Conservation (phyloP, 2,113 vertebrate genomes). For the Syrrhaptes paradoxus region DNA sequence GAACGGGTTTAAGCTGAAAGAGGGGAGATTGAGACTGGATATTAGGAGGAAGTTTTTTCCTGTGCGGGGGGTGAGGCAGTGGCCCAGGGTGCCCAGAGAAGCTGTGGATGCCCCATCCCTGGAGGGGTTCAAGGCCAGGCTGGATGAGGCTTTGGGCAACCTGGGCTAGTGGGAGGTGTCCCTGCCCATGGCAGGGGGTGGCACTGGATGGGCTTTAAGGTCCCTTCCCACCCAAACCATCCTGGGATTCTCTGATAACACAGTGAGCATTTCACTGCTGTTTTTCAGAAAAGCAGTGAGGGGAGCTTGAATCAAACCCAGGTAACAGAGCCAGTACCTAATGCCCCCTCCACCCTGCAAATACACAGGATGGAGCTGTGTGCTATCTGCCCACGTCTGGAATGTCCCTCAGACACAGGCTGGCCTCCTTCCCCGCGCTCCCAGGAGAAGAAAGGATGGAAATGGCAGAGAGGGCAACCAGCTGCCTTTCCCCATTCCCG, state of each 20-base stretch:
- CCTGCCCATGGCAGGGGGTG: no score
- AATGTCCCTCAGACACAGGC: neutral
- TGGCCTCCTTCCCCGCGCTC: neutral
- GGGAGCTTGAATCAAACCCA: neutral
- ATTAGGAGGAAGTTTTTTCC: no score
- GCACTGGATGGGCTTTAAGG: no score
- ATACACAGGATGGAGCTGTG: neutral
- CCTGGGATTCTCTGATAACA: neutral
- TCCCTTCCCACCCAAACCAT: no score
- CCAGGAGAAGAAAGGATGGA: neutral
- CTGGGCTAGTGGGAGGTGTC: no score
- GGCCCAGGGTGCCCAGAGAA: no score
- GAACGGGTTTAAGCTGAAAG: no score
- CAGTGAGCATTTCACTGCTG: neutral
- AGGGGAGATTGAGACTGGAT: no score
- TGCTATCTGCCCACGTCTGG: fast-evolving
- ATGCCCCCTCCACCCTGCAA: neutral
- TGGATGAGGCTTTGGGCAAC: no score
- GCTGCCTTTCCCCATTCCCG: neutral
- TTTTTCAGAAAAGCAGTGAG: neutral
- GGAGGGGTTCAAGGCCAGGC: no score
- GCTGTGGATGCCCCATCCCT: no score
- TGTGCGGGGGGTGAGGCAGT: no score
- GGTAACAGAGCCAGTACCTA: neutral
- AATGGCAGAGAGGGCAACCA: neutral